Base-by-base conservation (phyloP, 2,888 invertebrate genomes). In the Drosophila nr. perissopoda region DNA sequence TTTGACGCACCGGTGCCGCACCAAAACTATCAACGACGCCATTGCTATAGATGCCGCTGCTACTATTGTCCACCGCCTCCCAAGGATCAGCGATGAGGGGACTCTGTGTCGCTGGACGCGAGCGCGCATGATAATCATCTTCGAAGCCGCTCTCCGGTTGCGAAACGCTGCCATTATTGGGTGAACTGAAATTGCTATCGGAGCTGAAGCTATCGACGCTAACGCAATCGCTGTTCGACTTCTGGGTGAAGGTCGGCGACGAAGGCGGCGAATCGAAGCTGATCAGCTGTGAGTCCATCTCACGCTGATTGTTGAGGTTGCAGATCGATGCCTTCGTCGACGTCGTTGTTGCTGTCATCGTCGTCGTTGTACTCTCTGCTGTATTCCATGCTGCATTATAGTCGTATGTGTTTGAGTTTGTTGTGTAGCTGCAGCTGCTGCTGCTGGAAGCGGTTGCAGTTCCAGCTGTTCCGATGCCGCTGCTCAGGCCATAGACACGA, bases 61-160 rank as follows among this genome's bases (percentile, higher is more conserved):
- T 70, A n/a, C 53, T 81, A 25, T 67, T 82, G 51, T 91, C 90
- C 16, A 93, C 81, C 93, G 84, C 91, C 62, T 93, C 93, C 93
- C 93, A 93, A 1, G 93, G 93, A 86, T 93, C 93, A n/a, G 56
- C 56, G 2, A 91, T 93, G 4, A 91, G 64, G 0, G 93, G 93
- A 76, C 92, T 92, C 42, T 91, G 91, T 18, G 92, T 91, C 13
- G 91, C 83, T 18, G 92, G 91, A 91, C 96, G 96, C 27, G 92
- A 91, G 18, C 92, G 83, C 10, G 77, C 72, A 49, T 88, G 84
- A 91, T 96, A 96, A 91, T 97, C 97, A 93, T 97, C 97, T 92
- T 97, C 97, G 91, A 97, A 97, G 5, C 96, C 96, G 93, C 96
- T 96, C 91, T 96, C 96, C 51, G 96, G 95, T 90, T 96, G 95